Evolutionary conservation across 1,140 invertebrate species (phyloP), one percentile per base, ranked within the genome.

Genomic region (Diorhabda elongata): DNA sequence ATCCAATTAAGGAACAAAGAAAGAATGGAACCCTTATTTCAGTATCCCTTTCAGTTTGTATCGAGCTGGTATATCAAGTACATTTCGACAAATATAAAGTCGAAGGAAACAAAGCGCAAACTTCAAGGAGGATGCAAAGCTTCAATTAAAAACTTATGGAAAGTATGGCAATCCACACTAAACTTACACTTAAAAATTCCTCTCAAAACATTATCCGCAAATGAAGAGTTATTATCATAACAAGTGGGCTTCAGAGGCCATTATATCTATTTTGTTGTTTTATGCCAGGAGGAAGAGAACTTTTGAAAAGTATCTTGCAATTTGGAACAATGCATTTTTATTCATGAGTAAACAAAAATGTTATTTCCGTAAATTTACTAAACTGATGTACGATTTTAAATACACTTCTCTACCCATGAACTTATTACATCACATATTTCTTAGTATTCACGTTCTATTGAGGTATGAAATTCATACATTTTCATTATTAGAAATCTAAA

Each of bases 81-180:
- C n/a, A 52, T 52, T 52, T 52, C 47, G 47, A 6, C n/a, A 52
- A 52, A 52, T 8, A 52, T 4, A 52, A 52, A 52, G 6, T 52
- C n/a, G n/a, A 52, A 52, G 47, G 47, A 3, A 52, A 52, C 47
- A 52, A 52, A 52, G 4, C 6, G 6, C 6, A 52, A 52, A 52
- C 47, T 52, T 52, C 47, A 52, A 52, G n/a, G 47, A 52, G 47
- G 47, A n/a, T n/a, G 4, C 47, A 52, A 52, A 4, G 47, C 47
- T 52, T 52, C 47, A 52, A 52, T 52, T 52, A 52, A 52, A 52
- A 52, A 52, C 47, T 52, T 52, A 52, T 52, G 6, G n/a, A 52
- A 52, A 52, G 47, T 8, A 52, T 52, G 2, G 47, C n/a, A 52
- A 8, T 52, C 47, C n/a, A 52, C 47, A 52, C 6, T 52, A 8